phyloP scores from a whole-genome alignment of 2,113 vertebrate species.

The Myotis brandtii region DNA sequence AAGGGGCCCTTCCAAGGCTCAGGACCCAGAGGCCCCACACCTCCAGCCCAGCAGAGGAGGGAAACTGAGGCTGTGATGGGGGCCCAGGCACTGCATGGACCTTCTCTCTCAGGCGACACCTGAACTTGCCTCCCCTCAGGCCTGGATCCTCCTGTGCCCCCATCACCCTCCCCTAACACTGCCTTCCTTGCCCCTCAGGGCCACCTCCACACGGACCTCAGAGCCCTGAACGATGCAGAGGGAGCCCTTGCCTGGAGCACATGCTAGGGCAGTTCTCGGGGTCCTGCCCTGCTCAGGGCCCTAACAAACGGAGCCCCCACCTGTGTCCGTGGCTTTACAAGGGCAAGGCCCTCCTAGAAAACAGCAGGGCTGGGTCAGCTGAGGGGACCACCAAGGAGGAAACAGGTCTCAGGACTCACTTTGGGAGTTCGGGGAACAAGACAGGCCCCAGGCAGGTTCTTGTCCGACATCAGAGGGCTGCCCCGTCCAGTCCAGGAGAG shows the following conservation, averaged over 20 bases:
- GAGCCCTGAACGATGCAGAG: neutral
- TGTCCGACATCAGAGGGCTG: neutral
- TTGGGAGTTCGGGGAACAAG: neutral
- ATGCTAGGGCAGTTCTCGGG: neutral
- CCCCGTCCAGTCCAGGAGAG: neutral
- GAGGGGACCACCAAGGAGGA: fast-evolving
- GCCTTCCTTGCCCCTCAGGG: neutral
- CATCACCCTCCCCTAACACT: fast-evolving
- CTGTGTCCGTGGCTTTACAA: neutral
- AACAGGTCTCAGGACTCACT: neutral
- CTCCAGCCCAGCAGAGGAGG: conserved; percentile 38
- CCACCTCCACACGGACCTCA: neutral
- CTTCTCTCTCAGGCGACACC: neutral
- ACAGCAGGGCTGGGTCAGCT: neutral
- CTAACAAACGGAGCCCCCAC: neutral
- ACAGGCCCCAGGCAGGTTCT: neutral
- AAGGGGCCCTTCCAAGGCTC: conserved; percentile 8
- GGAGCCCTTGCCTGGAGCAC: neutral
- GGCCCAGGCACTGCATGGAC: neutral
- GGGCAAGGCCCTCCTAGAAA: neutral
- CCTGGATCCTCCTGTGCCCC: fast-evolving
- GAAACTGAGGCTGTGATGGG: conserved; percentile 22
- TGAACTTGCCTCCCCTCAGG: neutral
- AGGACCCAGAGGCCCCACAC: neutral
- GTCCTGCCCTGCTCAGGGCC: neutral